Base-by-base conservation (phyloP, 2,888 invertebrate genomes). In the Andrena bucephala region DNA sequence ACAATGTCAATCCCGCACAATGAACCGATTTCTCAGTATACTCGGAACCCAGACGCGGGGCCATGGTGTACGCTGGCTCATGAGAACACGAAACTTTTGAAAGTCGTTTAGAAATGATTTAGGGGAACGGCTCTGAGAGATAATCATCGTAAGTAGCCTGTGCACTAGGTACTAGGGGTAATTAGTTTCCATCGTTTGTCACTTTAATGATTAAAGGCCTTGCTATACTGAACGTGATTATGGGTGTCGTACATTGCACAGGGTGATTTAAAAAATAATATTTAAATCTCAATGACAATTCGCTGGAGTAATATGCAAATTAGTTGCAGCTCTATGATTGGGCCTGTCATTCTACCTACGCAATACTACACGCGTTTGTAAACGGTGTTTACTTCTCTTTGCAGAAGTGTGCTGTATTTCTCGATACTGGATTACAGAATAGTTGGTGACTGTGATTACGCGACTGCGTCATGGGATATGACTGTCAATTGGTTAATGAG, bases 1-100 rank as follows among this genome's bases (percentile, higher is more conserved):
- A 85, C 84, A 85, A 85, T 84, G 77, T 81, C 84, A 80, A 85
- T 81, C 72, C 71, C 27, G 72, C 71, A 84, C 77, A 75, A 83
- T 76, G 76, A 79, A 73, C 66, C 76, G 79, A 83, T 83, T 84
- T 79, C 79, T 84, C 75, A 66, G 80, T 36, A 60, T 77, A 59
- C 65, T 59, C 16, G 31, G 70, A 76, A 59, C 42, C 69, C 33
- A 24, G 16, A 16, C 31, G 20, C 5, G 62, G 16, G 16, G 4
- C 42, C 27, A 13, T 2, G 24, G 16, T 13, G 42, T 16, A 13
- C 36, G 7, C 10, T 16, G 59, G 24, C 29, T 36, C 67, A 59
- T 6, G 52, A 50, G 59, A 68, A 42, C 50, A 6, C 31, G 59
- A 73, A 69, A 69, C 31, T 13, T n/a, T 59, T 65, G 27, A 69